These are phyloP conservation scores for Sipha maydis DNA, from an alignment of 2,888 invertebrate species.

Conservation along the genomic window DNA sequence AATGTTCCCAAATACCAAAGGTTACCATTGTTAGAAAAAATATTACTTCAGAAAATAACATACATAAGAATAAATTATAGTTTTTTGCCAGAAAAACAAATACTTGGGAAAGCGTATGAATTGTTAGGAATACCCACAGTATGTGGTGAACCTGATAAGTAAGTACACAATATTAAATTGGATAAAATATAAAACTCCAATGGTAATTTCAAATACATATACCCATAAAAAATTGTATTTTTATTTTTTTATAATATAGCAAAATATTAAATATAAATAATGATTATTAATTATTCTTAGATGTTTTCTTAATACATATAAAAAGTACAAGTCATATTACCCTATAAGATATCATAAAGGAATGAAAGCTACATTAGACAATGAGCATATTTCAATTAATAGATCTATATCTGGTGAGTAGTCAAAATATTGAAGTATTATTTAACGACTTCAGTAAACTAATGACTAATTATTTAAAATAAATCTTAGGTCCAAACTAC, in stretches of 20 bases:
- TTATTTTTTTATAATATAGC: background rate
- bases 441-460: background rate
- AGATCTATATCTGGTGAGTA: background rate
- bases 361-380: background rate
- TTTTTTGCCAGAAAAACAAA: slow-evolving; percentile 49
- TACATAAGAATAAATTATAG: slow-evolving; percentile 8
- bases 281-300: slow-evolving; percentile 6
- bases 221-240: no score
- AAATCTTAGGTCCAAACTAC: background rate
- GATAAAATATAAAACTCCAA: background rate
- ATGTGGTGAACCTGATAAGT: slow-evolving; percentile 38
- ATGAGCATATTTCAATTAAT: background rate
- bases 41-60: background rate
- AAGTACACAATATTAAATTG: background rate
- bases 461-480: background rate
- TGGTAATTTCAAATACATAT: background rate
- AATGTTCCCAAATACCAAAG: slow-evolving; percentile 49
- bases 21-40: slow-evolving; percentile 26
- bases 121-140: slow-evolving; percentile 48
- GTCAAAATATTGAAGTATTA: background rate
- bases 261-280: background rate
- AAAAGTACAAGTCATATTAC: slow-evolving; percentile 40
- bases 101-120: slow-evolving; percentile 30
- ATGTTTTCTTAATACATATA: slow-evolving; percentile 44
- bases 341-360: slow-evolving; percentile 14